A percentile compares a stretch with the other conserved stretches of the same genome.
Conservation (phyloP, 2,797 vertebrate species). For the Myotis planiceps region DNA sequence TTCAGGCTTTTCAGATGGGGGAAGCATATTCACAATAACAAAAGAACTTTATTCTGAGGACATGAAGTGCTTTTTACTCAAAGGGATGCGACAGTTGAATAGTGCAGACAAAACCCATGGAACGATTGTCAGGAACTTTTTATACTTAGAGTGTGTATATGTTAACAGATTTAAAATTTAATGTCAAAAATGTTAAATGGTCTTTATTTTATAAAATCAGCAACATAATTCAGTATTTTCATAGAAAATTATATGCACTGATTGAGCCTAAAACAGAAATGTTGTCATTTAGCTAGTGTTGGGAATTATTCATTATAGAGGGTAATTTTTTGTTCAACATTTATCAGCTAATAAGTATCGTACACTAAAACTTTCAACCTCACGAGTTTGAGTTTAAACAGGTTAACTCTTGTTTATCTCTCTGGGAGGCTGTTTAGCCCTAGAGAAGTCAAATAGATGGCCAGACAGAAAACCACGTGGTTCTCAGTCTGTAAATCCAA, state of each 20-base stretch:
- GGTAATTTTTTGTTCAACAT: background rate
- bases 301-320: background rate
- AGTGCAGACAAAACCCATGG: background rate
- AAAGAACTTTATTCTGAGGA: conserved; percentile 61
- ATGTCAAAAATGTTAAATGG: conserved; percentile 21
- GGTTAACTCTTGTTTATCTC: background rate
- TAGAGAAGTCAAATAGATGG: background rate
- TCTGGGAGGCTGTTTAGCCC: background rate
- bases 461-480: background rate
- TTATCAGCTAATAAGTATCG: background rate
- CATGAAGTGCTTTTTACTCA: conserved; percentile 49
- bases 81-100: conserved; percentile 42
- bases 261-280: background rate
- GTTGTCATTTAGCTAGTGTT: background rate
- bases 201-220: conserved; percentile 19
- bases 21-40: conserved; percentile 8
- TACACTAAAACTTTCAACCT: background rate
- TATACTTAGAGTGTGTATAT: background rate
- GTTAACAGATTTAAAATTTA: conserved; percentile 42
- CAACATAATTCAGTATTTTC: background rate
- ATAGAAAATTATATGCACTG: background rate
- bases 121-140: conserved; percentile 35
- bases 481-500: background rate
- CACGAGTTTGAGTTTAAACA: background rate
- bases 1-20: background rate